These are phyloP conservation scores for Nycticryphes semicollaris DNA, from an alignment of 2,113 vertebrate species.

Conservation along the genomic window DNA sequence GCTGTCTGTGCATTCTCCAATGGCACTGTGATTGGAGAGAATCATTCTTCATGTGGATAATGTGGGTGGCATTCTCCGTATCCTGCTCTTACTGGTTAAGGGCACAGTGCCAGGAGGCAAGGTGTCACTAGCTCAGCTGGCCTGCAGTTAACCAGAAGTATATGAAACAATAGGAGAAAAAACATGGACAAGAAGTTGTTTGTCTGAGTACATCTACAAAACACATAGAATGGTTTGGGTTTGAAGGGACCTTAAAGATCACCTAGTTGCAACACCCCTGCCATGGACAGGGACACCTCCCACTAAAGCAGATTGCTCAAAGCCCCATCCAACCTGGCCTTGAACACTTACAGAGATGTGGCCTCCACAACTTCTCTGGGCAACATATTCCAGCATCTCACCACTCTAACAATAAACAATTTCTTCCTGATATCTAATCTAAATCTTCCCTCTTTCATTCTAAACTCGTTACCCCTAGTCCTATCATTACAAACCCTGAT, in stretches of 20 bases:
- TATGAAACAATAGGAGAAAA: not conserved
- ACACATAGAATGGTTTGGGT: not conserved
- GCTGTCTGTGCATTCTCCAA: not conserved
- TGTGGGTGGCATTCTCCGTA: no score
- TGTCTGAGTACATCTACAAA: not conserved
- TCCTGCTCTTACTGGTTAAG: not conserved
- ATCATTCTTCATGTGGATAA: no score
- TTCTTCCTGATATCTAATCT: not conserved
- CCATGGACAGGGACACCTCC: not conserved
- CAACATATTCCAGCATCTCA: not conserved
- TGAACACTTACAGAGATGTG: not conserved
- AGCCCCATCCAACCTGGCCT: not conserved
- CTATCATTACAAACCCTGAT: not conserved
- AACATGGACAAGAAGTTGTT: fast-evolving
- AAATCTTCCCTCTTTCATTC: not conserved
- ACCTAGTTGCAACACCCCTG: not conserved
- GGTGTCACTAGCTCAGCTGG: not conserved
- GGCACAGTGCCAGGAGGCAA: not conserved
- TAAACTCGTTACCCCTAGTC: not conserved
- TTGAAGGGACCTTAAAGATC: not conserved
- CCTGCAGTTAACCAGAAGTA: not conserved
- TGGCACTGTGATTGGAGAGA: not conserved
- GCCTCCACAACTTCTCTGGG: not conserved
- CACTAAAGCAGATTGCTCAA: not conserved
- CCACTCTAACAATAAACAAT: not conserved